Evolutionary conservation across 2,888 invertebrate species (phyloP), one percentile per base, ranked within the genome.

Genomic region (Gordius sp.): DNA sequence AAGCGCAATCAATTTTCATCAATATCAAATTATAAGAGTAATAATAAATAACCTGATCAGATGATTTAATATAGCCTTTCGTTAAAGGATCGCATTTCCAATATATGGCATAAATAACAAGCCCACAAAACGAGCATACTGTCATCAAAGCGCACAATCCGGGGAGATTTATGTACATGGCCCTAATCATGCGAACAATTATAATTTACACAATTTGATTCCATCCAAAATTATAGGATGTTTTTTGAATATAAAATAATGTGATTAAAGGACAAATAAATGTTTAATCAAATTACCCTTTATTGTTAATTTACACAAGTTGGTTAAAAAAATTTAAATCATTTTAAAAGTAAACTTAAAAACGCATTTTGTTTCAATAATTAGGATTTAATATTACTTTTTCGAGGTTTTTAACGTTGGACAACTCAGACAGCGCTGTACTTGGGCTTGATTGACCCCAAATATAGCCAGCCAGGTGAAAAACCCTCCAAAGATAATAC

Each of bases 381-480:
- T n/a, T n/a, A n/a, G n/a, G n/a, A n/a, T n/a, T n/a, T n/a, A n/a
- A n/a, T n/a, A n/a, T n/a, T n/a, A 80, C 81, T 74, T 75, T 66
- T 79, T 76, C 16, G 80, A 80, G 71, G 83, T 81, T 13, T 76
- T 73, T 61, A 83, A 78, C 27, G 75, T 76, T 64, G 82, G 79
- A 1, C 86, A 80, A 1, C 83, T 81, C 60, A 87, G 75, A 66
- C 85, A 84, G 67, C 87, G 80, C 69, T 89, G 89, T 41, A 89
- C 80, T 39, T 86, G 83, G 0, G 85, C 82, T 69, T 89, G 87
- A 70, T 86, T 87, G 54, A 84, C 81, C 67, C 82, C 82, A 69
- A 83, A 85, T 75, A 86, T 79, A 56, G 83, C 81, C 59, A 81
- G 76, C 85, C 86, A 87, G 66, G 83, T 85, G 66, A 87, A 78